These are phyloP conservation scores for Andrena dorsata DNA, from an alignment of 2,888 invertebrate genomes.

Conservation along the genomic window DNA sequence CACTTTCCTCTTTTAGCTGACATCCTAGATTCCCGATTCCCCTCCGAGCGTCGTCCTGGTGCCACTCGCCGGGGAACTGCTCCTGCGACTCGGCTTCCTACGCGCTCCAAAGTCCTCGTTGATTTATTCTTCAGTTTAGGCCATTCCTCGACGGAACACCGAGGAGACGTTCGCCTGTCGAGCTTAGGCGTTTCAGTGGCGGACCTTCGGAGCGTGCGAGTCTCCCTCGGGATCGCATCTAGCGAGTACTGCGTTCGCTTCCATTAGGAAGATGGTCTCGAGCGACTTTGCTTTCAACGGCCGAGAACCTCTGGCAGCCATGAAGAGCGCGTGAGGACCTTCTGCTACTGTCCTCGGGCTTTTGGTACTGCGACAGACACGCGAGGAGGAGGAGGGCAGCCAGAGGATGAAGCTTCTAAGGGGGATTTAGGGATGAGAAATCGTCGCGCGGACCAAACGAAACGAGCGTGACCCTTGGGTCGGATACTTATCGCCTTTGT, in stretches of 20 bases:
- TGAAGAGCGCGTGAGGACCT: too few relatives aligned
- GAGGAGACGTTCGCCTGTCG: background rate
- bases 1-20: constrained; percentile 26
- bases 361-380: background rate
- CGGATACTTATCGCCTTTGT: background rate
- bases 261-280: too few relatives aligned
- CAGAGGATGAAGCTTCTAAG: background rate
- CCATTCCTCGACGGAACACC: background rate
- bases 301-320: too few relatives aligned
- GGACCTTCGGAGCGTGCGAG: background rate
- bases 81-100: background rate
- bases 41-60: background rate
- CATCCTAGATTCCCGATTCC: background rate
- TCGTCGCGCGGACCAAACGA: background rate
- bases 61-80: background rate
- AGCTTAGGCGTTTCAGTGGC: background rate
- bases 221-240: background rate
- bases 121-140: background rate
- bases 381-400: background rate
- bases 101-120: background rate
- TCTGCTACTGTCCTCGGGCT: too few relatives aligned
- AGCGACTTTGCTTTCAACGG: too few relatives aligned
- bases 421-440: background rate
- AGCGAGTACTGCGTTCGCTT: background rate
- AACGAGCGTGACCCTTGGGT: background rate